Base-by-base conservation (phyloP, 2,797 vertebrate species). In the Gouania willdenowi region DNA sequence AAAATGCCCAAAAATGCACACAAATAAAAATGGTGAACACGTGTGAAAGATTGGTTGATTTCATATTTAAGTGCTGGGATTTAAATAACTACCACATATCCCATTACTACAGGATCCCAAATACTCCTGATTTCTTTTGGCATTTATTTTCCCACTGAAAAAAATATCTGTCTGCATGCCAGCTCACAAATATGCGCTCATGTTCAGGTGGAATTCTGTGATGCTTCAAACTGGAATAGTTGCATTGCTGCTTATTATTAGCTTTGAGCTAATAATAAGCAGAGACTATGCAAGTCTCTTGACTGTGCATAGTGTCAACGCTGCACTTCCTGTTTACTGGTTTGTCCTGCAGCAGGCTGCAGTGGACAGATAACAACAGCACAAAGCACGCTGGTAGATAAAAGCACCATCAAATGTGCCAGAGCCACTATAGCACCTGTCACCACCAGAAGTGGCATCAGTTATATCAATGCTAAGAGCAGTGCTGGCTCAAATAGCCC, bases 351-450 rank as follows among this genome's bases (percentile, higher is more conserved):
- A 62, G 78, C 68, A 66, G 62, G 75, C 84, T 85, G 83, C 76
- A 81, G 59, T 56, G 43, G 7, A 41, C 41, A 76, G 83, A 85
- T 85, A 85, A 82, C 69, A 66, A 56, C 53, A 22, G 35, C 67
- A 81, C 66, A 84, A 82, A 72, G 78, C 78, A 74, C 77, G 62
- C 75, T 71, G 70, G 71, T 71, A 75, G 79, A 81, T 82, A 75
- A 82, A 71, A 71, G 64, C 10, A 5, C 48, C 39, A 38, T 45
- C 42, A 71, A 70, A 77, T 64, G 46, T 36, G 60, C 40, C n/a
- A 51, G 62, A 46, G 62, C 39, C 50, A 58, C 60, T 8, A 7
- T 36, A 49, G 53, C 6, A 35, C 26, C 62, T 70, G 68, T 37
- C 8, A 14, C 13, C 35, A 50, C 43, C 47, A 68, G 71, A 70